Percentiles rank a stretch among this genome's conserved stretches.
Conservation (phyloP, 1,140 invertebrate genomes). For the Calycopis cecrops region DNA sequence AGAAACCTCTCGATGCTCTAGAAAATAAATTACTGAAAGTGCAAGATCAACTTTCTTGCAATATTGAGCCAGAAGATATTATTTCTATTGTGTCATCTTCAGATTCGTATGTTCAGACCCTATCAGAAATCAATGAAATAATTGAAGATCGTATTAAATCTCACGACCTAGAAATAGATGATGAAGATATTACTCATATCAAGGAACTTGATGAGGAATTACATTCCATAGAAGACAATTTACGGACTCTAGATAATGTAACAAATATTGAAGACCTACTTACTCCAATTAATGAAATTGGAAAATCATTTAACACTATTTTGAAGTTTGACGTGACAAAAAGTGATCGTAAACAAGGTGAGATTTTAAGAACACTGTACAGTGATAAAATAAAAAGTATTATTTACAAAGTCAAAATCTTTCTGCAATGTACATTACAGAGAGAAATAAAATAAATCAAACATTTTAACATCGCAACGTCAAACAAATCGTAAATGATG, state of each 20-base stretch:
- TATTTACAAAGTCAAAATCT: no score
- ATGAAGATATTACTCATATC: slow-evolving; percentile 13
- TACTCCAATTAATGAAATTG: not conserved
- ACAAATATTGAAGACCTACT: not conserved
- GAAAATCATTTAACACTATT: not conserved
- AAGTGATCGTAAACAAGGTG: no score
- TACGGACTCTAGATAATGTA: slow-evolving; percentile 26
- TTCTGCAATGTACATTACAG: no score
- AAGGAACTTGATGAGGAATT: slow-evolving; percentile 43
- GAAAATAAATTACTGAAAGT: slow-evolving; percentile 35
- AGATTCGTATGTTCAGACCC: slow-evolving; percentile 37
- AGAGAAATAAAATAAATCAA: no score
- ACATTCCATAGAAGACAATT: slow-evolving; percentile 36
- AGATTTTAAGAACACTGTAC: no score
- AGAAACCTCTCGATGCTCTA: slow-evolving; percentile 28
- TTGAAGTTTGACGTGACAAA: not conserved
- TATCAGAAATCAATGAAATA: slow-evolving; percentile 38
- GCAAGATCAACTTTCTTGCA: slow-evolving; percentile 31
- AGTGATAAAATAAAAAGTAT: no score
- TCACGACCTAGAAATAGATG: slow-evolving; percentile 8
- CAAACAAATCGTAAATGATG: no score
- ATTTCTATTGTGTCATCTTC: slow-evolving; percentile 39
- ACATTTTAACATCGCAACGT: no score
- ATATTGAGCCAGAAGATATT: slow-evolving; percentile 32
- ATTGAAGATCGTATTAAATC: slow-evolving; percentile 32